phyloP scores from a whole-genome alignment of 2,888 invertebrate genomes.

The Eupsilia transversa region DNA sequence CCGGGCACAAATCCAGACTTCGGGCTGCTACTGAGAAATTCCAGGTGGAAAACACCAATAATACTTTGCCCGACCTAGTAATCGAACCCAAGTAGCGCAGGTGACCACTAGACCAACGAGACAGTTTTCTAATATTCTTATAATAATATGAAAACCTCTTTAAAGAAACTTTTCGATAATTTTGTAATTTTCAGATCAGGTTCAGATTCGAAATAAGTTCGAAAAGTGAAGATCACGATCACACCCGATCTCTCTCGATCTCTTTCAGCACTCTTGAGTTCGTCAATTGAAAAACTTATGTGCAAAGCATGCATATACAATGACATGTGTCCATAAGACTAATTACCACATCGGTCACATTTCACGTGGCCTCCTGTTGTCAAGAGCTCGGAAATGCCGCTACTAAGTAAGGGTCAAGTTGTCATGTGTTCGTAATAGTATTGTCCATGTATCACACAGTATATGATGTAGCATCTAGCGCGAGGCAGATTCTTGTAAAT shows the following conservation, averaged over 20 bases:
- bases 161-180: not conserved
- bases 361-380: conserved; percentile 45
- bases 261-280: not conserved
- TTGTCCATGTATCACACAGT: conserved; percentile 31
- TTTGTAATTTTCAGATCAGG: not conserved
- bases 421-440: conserved; percentile 54
- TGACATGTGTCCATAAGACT: conserved; percentile 8
- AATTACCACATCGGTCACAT: conserved; percentile 44
- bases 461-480: conserved; percentile 28
- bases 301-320: not conserved
- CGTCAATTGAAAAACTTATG: not conserved
- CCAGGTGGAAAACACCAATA: too few relatives aligned
- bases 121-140: too few relatives aligned
- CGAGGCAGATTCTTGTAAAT: conserved; percentile 33
- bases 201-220: not conserved
- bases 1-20: too few relatives aligned
- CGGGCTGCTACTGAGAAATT: too few relatives aligned
- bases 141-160: too few relatives aligned
- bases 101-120: not conserved
- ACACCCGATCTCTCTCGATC: not conserved
- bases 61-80: too few relatives aligned
- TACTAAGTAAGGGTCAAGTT: conserved; percentile 55
- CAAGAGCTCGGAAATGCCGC: conserved; percentile 55
- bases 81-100: too few relatives aligned
- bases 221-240: not conserved